Evolutionary conservation across 2,113 vertebrate species (phyloP).

Genomic region (Barbus barbus): DNA sequence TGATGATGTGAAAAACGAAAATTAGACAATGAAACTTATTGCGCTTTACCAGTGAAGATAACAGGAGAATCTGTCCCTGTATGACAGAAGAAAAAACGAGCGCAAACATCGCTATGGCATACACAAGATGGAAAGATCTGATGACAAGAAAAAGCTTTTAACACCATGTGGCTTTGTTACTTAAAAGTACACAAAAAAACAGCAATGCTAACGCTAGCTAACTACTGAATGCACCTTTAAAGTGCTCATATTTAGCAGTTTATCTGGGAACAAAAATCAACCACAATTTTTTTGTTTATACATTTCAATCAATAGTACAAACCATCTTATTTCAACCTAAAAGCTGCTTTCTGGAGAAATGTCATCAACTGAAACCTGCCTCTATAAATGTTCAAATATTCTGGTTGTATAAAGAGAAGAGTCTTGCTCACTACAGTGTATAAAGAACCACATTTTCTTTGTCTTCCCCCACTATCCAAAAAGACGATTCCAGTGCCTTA

Average conservation of each 20-base stretch:
- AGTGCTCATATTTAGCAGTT: neutral
- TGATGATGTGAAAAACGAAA: neutral
- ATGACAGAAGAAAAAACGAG: neutral
- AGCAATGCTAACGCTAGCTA: neutral
- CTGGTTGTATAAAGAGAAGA: neutral
- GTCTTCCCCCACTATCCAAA: neutral
- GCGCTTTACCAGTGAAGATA: neutral
- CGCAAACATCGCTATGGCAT: neutral
- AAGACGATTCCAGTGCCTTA: conserved; percentile 10
- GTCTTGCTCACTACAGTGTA: neutral
- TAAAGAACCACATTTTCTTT: neutral
- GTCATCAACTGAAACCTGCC: neutral
- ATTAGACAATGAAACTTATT: neutral
- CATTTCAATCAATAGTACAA: neutral
- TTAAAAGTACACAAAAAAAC: neutral
- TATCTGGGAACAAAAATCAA: neutral
- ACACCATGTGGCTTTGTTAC: neutral
- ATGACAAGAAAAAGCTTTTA: neutral
- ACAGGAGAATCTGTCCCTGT: neutral
- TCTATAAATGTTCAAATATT: conserved; percentile 7
- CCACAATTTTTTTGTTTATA: no score
- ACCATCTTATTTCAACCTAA: neutral
- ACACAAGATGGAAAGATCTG: neutral
- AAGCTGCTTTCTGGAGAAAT: conserved; percentile 15
- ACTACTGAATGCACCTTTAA: conserved; percentile 1